phyloP scores from a whole-genome alignment of 2,113 vertebrate genomes.

The Stigmatopora argus region DNA sequence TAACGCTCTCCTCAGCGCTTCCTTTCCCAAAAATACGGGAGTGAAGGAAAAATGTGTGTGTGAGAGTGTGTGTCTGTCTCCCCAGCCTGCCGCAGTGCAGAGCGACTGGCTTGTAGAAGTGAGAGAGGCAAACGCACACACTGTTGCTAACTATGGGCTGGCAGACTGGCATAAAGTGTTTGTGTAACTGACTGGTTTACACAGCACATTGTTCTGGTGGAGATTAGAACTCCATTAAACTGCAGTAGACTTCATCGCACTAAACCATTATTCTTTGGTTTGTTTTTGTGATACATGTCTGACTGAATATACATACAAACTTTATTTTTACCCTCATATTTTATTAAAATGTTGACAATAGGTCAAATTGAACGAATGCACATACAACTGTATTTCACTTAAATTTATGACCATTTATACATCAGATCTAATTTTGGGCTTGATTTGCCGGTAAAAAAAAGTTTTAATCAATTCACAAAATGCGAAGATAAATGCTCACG shows the following conservation, averaged over 20 bases:
- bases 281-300: background rate
- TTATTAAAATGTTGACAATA: background rate
- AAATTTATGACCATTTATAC: background rate
- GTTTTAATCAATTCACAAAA: background rate
- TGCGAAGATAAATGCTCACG: background rate
- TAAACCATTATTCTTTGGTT: background rate
- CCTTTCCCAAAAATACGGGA: constrained; percentile 54
- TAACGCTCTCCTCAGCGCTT: constrained; percentile 55
- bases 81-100: constrained; percentile 68
- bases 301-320: background rate
- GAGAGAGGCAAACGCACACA: constrained; percentile 66
- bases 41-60: constrained; percentile 53
- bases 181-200: constrained; percentile 7
- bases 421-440: background rate
- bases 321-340: background rate
- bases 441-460: background rate
- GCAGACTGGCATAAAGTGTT: constrained; percentile 65
- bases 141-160: constrained; percentile 70
- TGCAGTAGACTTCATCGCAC: background rate
- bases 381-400: background rate
- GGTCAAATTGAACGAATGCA: background rate
- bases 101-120: constrained; percentile 68
- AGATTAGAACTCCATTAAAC: background rate
- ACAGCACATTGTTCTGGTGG: background rate
- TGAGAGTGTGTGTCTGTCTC: constrained; percentile 56